Conservation (phyloP, 2,113 vertebrate genomes). For the Nansenia antarctica region DNA sequence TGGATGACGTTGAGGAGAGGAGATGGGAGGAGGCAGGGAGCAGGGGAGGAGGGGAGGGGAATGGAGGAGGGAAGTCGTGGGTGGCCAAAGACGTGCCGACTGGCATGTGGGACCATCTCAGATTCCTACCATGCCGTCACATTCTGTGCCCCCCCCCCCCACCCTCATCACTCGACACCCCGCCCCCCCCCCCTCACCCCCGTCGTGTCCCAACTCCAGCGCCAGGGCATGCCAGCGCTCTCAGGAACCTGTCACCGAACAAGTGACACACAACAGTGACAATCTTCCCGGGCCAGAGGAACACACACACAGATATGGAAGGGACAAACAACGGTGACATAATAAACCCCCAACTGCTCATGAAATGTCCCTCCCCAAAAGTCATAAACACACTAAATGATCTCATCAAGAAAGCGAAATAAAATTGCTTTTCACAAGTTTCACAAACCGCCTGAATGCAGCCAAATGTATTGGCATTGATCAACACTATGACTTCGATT, state of each 20-base stretch:
- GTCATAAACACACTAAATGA: neutral
- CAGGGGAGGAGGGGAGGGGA: conserved; percentile 20
- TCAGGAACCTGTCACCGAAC: conserved; percentile 46
- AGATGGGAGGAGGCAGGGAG: neutral
- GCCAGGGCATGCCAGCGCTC: conserved; percentile 40
- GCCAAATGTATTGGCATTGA: neutral
- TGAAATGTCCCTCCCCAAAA: neutral
- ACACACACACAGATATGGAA: neutral
- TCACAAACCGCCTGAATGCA: neutral
- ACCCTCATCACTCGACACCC: conserved; percentile 1
- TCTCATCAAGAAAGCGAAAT: neutral
- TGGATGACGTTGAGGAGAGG: conserved; percentile 24
- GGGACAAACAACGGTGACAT: neutral
- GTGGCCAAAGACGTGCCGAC: conserved; percentile 59
- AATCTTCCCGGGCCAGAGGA: conserved; percentile 29
- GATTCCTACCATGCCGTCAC: conserved; percentile 73
- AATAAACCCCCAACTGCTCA: neutral
- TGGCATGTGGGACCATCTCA: conserved; percentile 57
- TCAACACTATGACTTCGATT: neutral
- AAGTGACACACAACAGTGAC: conserved; percentile 22
- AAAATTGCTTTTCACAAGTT: too few species aligned
- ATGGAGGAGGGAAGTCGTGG: conserved; percentile 3
- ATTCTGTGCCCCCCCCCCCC: conserved; percentile 55
- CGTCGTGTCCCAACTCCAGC: conserved; percentile 34
- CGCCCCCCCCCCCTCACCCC: neutral